These are phyloP conservation scores for Poecilia wingei DNA, from an alignment of 2,797 vertebrate species.

Conservation along the genomic window DNA sequence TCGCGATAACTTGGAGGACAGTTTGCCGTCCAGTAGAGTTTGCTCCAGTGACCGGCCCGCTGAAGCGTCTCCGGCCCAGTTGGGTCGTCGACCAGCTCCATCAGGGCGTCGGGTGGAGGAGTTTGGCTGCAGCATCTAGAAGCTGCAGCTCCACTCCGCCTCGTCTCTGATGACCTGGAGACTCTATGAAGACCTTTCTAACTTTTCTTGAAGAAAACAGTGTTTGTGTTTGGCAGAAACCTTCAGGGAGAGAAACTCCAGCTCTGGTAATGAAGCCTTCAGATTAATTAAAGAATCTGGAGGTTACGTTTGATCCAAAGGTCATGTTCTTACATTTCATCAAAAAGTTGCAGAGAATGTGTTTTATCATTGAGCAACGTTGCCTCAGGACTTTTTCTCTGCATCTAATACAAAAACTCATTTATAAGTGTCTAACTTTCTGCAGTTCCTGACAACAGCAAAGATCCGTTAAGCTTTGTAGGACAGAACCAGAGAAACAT, in stretches of 20 bases:
- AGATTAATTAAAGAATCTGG: background rate
- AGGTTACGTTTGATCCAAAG: background rate
- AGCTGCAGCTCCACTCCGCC: no score
- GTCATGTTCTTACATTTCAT: background rate
- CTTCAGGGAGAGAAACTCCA: background rate
- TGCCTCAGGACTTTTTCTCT: background rate
- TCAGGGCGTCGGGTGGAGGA: no score
- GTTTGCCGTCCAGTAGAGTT: no score
- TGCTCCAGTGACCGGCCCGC: no score
- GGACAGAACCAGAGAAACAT: no score
- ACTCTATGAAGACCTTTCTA: background rate
- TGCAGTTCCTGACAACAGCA: background rate
- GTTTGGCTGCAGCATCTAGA: no score
- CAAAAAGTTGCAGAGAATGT: background rate
- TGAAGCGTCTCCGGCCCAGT: no score
- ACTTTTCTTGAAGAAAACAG: background rate
- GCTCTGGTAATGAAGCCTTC: background rate
- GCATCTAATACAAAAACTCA: background rate
- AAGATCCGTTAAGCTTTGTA: background rate
- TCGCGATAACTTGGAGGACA: no score
- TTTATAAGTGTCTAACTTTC: background rate
- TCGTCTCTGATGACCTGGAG: background rate
- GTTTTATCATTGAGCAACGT: background rate
- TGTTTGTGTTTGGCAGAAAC: background rate
- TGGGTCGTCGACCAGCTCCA: no score